phyloP scores from a whole-genome alignment of 2,797 vertebrate species.

The Muscicapa comitata region DNA sequence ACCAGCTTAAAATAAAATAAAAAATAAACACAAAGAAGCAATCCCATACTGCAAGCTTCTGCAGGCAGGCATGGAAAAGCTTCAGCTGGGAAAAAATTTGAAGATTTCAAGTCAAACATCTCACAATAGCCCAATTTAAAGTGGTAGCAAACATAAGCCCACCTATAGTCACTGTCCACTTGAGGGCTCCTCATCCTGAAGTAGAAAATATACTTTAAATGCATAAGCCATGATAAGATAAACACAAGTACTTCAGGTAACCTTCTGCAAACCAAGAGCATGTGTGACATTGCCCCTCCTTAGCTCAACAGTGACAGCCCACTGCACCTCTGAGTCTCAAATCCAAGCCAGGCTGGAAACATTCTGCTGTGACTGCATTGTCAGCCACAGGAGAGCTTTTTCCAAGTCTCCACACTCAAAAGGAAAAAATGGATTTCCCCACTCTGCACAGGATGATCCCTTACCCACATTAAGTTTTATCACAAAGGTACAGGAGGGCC shows the following conservation, averaged over 20 bases:
- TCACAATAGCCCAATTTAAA: neutral
- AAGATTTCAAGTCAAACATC: neutral
- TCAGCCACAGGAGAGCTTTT: neutral
- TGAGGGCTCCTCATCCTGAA: neutral
- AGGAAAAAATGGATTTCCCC: neutral
- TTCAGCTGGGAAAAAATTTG: neutral
- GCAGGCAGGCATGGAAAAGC: neutral
- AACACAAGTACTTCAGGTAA: neutral
- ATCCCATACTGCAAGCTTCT: neutral
- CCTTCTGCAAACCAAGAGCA: neutral
- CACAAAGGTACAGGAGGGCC: neutral
- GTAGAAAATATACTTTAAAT: neutral
- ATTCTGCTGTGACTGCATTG: accelerated
- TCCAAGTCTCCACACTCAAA: neutral
- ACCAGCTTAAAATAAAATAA: neutral
- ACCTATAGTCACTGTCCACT: neutral
- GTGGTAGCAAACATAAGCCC: neutral
- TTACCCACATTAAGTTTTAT: neutral
- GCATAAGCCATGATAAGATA: neutral
- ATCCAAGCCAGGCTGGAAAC: neutral
- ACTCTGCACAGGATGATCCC: neutral
- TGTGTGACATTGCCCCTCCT: neutral
- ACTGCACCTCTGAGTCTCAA: neutral
- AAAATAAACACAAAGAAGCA: neutral
- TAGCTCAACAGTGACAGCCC: neutral